Conservation (phyloP, 2,888 invertebrate genomes). For the Cephus sareptanus region DNA sequence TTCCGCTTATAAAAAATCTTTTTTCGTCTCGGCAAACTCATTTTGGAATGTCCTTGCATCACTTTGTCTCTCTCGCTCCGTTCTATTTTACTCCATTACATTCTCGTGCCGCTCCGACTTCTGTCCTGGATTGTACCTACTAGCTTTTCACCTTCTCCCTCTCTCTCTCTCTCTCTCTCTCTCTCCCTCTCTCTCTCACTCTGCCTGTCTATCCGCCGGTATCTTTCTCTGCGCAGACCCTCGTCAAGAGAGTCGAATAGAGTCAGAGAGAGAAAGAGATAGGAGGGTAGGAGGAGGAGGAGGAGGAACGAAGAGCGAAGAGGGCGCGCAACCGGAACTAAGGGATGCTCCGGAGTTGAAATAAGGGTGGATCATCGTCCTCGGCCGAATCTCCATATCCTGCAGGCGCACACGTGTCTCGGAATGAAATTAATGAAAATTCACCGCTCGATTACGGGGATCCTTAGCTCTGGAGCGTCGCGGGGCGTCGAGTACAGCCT, state of each 20-base stretch:
- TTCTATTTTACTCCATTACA: too few species aligned
- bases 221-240: not conserved
- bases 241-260: not conserved
- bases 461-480: not conserved
- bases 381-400: not conserved
- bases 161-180: too few species aligned
- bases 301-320: not conserved
- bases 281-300: too few species aligned
- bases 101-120: too few species aligned
- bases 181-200: not conserved
- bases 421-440: not conserved
- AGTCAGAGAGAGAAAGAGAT: too few species aligned
- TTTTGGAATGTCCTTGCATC: too few species aligned
- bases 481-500: not conserved
- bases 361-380: not conserved
- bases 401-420: not conserved
- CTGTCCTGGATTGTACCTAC: too few species aligned
- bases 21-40: too few species aligned
- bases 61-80: too few species aligned
- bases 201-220: not conserved
- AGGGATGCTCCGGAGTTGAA: not conserved
- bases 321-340: not conserved
- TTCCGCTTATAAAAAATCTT: too few species aligned
- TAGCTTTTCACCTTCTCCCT: too few species aligned
- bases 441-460: not conserved